Conservation (phyloP, 2,113 vertebrate species). For the Apus apus region DNA sequence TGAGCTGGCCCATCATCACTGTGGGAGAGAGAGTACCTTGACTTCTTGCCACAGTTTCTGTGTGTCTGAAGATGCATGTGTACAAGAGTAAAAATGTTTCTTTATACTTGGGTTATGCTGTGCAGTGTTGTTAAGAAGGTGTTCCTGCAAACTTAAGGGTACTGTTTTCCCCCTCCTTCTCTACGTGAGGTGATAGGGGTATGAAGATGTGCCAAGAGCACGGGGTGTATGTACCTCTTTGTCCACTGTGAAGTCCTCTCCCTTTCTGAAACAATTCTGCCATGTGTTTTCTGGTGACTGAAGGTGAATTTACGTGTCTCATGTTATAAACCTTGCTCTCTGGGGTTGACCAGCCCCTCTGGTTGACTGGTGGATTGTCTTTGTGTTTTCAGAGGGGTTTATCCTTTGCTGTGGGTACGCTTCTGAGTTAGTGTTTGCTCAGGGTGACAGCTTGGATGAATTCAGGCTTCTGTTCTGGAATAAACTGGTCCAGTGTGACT, state of each 20-base stretch:
- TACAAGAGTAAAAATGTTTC: background rate
- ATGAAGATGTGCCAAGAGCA: background rate
- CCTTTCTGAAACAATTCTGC: background rate
- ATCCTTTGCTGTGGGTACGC: background rate
- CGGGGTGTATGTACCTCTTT: background rate
- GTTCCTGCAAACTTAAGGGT: background rate
- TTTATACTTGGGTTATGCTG: fast-evolving
- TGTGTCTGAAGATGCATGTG: background rate
- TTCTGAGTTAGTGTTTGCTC: fast-evolving
- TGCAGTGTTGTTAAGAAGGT: background rate
- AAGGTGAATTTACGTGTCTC: background rate
- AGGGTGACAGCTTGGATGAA: background rate
- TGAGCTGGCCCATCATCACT: background rate
- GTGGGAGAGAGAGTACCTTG: background rate
- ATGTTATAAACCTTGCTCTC: background rate
- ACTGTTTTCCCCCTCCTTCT: background rate
- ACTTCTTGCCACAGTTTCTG: background rate
- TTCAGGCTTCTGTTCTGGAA: constrained; percentile 30
- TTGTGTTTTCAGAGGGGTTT: background rate
- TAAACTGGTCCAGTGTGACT: constrained; percentile 8
- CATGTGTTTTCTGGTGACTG: fast-evolving
- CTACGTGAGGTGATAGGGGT: background rate
- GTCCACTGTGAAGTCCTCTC: background rate
- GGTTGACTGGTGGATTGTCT: background rate
- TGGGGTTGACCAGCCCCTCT: background rate